phyloP scores from a whole-genome alignment of 2,888 invertebrate genomes.

The Autographa gamma region DNA sequence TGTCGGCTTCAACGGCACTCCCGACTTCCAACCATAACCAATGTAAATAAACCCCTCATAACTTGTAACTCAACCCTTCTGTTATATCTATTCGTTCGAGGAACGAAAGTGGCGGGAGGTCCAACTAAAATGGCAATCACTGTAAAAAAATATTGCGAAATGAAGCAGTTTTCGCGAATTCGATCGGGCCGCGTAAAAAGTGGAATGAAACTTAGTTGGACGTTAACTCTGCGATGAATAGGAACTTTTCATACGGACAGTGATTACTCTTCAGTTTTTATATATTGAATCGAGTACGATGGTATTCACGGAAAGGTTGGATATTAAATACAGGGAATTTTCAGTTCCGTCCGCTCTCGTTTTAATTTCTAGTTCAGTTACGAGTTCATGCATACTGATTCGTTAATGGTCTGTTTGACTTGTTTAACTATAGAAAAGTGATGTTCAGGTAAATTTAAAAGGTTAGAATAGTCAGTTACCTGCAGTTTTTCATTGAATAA shows the following conservation, averaged over 20 bases:
- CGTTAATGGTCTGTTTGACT: background rate
- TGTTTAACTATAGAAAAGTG: background rate
- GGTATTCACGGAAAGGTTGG: constrained; percentile 49
- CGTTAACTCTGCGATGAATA: constrained; percentile 79
- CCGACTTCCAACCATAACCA: constrained; percentile 73
- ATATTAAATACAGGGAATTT: constrained; percentile 34
- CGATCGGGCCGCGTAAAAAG: constrained; percentile 73
- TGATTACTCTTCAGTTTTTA: constrained; percentile 70
- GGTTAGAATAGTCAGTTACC: background rate
- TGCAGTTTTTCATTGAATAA: background rate
- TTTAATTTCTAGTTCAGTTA: constrained; percentile 15
- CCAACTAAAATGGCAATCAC: constrained; percentile 58
- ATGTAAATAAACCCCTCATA: constrained; percentile 60
- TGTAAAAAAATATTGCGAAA: constrained; percentile 69
- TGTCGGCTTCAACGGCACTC: constrained; percentile 77
- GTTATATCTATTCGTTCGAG: background rate
- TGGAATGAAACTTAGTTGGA: constrained; percentile 76
- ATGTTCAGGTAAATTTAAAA: background rate
- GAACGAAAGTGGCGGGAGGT: constrained; percentile 41
- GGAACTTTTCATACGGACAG: constrained; percentile 75
- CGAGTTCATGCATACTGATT: constrained; percentile 5
- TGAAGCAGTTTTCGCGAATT: constrained; percentile 75
- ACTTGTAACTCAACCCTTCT: constrained; percentile 48
- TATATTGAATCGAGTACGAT: constrained; percentile 56
- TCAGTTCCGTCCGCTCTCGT: constrained; percentile 17